Conservation (phyloP, 92 coral and sea anemone genomes). For the Porites lobata region DNA sequence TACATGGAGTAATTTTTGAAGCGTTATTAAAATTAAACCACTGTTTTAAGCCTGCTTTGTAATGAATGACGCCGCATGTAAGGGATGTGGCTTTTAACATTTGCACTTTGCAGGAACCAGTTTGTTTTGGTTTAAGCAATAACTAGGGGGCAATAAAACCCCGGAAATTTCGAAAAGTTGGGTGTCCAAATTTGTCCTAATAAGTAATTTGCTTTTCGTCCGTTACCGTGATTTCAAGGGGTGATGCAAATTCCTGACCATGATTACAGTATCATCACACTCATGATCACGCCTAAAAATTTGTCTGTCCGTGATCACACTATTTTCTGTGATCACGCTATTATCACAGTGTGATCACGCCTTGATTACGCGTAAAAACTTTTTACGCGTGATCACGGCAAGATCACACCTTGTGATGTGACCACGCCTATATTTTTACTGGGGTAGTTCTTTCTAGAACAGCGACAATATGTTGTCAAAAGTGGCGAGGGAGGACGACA, state of each 20-base stretch:
- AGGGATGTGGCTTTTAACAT: neutral
- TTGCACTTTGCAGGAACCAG: neutral
- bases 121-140: neutral
- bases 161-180: neutral
- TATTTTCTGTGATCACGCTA: slow-evolving; percentile 2
- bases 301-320: neutral
- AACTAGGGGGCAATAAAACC: neutral
- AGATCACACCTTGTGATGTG: neutral
- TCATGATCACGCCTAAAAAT: neutral
- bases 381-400: neutral
- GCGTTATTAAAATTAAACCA: neutral
- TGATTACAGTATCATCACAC: too few relatives aligned
- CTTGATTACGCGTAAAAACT: neutral
- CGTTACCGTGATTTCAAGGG: neutral
- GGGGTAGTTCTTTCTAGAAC: neutral
- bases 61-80: too few relatives aligned
- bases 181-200: neutral
- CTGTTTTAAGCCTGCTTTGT: neutral
- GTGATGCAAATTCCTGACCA: too few relatives aligned
- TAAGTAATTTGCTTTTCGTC: neutral
- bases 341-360: neutral
- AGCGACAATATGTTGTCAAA: too few relatives aligned
- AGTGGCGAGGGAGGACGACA: too few relatives aligned
- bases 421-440: neutral
- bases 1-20: neutral